A percentile compares a stretch with the other conserved stretches of the same genome.
Evolutionary conservation across 30 jellyfish, hydroid and myxozoan species (phyloP).

Genomic region (Aurelia aurita complex sp. Pacific): DNA sequence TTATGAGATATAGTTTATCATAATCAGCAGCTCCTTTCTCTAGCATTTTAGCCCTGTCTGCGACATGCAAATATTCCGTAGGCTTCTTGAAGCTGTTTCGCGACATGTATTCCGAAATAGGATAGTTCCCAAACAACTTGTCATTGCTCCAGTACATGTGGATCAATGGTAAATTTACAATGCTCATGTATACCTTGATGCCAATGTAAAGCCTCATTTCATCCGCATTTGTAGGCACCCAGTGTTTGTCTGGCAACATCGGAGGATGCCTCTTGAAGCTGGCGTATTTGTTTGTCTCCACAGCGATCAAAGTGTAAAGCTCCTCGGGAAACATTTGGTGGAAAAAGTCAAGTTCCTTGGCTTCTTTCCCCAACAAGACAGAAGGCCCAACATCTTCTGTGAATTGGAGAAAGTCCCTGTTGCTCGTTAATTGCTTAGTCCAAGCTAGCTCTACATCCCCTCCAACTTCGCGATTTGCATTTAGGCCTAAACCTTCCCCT

Average conservation of each 20-base stretch:
- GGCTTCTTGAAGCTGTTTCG: background rate
- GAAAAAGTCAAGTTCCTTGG: too few species aligned
- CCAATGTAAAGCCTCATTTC: too few species aligned
- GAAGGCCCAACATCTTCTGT: background rate
- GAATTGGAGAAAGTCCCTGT: background rate
- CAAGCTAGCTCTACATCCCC: background rate
- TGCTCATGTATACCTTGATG: too few species aligned
- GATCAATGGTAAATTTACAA: too few species aligned
- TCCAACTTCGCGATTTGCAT: background rate
- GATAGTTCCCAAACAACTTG: too few species aligned
- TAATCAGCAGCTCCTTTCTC: background rate
- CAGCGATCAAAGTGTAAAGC: background rate
- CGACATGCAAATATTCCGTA: background rate
- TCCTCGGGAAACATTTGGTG: background rate
- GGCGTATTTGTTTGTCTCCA: background rate
- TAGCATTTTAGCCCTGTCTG: background rate
- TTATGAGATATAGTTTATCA: conserved; percentile 7
- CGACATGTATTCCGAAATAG: background rate
- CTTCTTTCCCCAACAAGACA: background rate
- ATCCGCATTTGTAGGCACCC: too few species aligned
- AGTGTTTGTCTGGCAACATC: too few species aligned
- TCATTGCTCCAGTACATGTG: too few species aligned
- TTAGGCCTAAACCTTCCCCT: too few species aligned
- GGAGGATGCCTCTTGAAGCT: too few species aligned
- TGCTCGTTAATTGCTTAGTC: background rate